Evolutionary conservation across 1,140 invertebrate genomes (phyloP), one percentile per base, ranked within the genome.

Genomic region (Argopecten irradians): DNA sequence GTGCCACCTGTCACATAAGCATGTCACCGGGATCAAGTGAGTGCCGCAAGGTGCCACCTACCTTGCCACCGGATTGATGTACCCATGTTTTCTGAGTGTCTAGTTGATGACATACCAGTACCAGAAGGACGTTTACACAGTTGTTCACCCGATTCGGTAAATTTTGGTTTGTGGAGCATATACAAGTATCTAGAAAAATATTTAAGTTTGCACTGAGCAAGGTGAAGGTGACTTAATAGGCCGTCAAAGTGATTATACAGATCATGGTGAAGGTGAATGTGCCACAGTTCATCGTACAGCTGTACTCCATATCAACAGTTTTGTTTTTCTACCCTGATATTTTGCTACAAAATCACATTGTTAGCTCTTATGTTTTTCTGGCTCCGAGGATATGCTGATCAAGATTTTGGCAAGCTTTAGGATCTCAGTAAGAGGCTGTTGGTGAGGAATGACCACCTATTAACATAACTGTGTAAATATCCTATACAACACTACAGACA

Each of bases 331-430:
- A 28, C 22, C 5, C n/a, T 28, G n/a, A 71, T 71, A n/a, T 71
- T 71, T 71, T 71, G 55, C 55, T 71, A 71, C 55, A 71, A 22
- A 46, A 71, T 71, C 55, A 71, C 55, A 71, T 28, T 71, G 55
- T 71, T n/a, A n/a, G 22, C 55, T 71, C 55, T 71, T 28, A 11
- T 3, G 55, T 71, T 71, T 71, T 71, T 22, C 55, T 71, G 55
- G 55, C 55, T 71, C 8, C 28, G 28, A 28, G 55, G 55, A 71
- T 71, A 22, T 71, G 55, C 55, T 71, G 55, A 71, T 71, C 55
- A 71, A 71, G 55, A n/a, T 71, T 71, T 71, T 71, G 55, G 55
- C 55, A 71, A 71, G 55, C 55, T 71, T 5, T 28, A 28, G n/a
- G 22, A 71, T 22, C n/a, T 71, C 55, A 71, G 8, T 71, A 71